A percentile compares a stretch with the other conserved stretches of the same genome.
Conservation (phyloP, 1,140 invertebrate species). For the Platorchestia sp. region DNA sequence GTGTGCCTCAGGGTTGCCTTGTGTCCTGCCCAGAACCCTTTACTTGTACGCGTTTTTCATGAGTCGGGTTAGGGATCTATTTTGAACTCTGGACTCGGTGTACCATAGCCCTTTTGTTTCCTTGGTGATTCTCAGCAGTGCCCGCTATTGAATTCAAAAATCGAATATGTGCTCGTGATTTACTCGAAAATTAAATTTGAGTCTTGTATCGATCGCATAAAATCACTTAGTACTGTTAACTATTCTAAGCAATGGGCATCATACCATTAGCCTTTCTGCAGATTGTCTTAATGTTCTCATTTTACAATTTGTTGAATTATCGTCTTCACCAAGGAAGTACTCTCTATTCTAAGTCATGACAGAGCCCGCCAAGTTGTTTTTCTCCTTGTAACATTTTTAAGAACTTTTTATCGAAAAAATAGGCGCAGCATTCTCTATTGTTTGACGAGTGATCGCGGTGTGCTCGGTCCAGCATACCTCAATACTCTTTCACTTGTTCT, state of each 20-base stretch:
- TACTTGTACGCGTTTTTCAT: background rate
- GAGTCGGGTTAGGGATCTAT: background rate
- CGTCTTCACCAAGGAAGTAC: background rate
- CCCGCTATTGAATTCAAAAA: background rate
- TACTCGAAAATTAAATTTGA: background rate
- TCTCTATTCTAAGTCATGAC: background rate
- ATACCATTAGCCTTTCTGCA: background rate
- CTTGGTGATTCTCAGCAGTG: background rate
- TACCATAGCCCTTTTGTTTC: background rate
- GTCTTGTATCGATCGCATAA: background rate
- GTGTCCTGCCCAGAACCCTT: background rate
- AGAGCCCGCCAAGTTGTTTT: background rate
- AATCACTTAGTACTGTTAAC: background rate
- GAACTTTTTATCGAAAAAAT: background rate
- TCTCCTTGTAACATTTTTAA: background rate
- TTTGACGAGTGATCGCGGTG: background rate
- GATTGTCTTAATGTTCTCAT: background rate
- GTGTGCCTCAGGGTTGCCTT: conserved; percentile 31
- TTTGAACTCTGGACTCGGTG: background rate
- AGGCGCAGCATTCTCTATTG: background rate
- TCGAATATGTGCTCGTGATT: background rate
- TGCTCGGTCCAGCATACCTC: background rate
- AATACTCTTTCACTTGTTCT: background rate
- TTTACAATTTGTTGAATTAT: background rate
- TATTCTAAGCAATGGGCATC: background rate